Conservation (phyloP, 2,888 invertebrate species). For the Stegana nigrithorax region DNA sequence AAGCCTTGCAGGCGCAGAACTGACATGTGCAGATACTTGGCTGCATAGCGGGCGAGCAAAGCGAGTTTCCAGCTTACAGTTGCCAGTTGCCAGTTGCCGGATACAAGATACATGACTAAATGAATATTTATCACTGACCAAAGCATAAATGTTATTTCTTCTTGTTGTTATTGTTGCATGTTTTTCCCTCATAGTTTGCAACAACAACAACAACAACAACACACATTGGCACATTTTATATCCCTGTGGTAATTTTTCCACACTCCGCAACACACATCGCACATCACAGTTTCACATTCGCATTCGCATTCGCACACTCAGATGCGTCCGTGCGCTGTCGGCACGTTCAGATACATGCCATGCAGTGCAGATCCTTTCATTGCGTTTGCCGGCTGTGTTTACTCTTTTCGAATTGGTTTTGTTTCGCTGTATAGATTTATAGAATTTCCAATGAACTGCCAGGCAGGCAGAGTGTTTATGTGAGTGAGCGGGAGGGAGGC, state of each 20-base stretch:
- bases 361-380: neutral
- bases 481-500: neutral
- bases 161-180: neutral
- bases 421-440: constrained; percentile 1
- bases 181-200: neutral
- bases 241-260: constrained; percentile 41
- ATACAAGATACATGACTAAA: neutral
- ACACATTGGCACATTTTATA: constrained; percentile 35
- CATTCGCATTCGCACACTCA: neutral
- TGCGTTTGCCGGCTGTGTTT: constrained; percentile 14
- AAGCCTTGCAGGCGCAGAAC: neutral
- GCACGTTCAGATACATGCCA: too few relatives aligned
- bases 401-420: neutral
- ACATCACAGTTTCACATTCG: neutral
- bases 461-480: too few relatives aligned
- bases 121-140: constrained; percentile 12
- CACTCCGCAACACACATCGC: neutral
- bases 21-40: too few relatives aligned
- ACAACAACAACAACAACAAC: too few relatives aligned
- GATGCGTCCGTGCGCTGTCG: too few relatives aligned
- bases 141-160: constrained; percentile 6
- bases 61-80: too few relatives aligned
- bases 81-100: neutral
- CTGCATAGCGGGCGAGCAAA: too few relatives aligned
- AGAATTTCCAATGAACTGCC: constrained; percentile 1